A percentile compares a stretch with the other conserved stretches of the same genome.
Conservation (phyloP, 2,797 vertebrate genomes). For the Phoeniculus purpureus region DNA sequence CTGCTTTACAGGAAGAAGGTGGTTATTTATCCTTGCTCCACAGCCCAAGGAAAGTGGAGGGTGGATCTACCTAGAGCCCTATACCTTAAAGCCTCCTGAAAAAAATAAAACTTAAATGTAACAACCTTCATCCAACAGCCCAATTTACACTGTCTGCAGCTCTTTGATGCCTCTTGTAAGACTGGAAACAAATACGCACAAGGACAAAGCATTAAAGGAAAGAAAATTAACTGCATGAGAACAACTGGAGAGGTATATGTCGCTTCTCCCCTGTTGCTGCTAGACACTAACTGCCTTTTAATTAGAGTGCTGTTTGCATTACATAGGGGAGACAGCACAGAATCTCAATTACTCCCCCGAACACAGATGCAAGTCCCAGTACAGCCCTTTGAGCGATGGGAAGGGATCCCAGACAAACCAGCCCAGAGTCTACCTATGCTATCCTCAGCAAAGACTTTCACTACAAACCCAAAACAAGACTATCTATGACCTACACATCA, state of each 20-base stretch:
- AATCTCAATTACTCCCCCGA: constrained; percentile 35
- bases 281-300: constrained; percentile 48
- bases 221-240: constrained; percentile 49
- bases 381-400: neutral
- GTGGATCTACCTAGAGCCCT: neutral
- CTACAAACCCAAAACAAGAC: neutral
- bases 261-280: constrained; percentile 44
- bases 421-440: neutral
- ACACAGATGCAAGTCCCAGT: neutral
- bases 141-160: constrained; percentile 13
- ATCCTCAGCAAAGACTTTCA: neutral
- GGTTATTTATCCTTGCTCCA: neutral
- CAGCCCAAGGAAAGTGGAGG: neutral
- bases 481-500: neutral
- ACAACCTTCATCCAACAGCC: neutral
- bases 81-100: neutral
- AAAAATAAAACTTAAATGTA: neutral
- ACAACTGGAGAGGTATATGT: constrained; percentile 41
- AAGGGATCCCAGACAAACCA: neutral
- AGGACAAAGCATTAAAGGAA: constrained; percentile 48
- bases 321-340: neutral
- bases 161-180: neutral
- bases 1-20: neutral
- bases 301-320: constrained; percentile 38
- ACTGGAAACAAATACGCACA: constrained; percentile 30